These are phyloP conservation scores for Acleris holmiana DNA, from an alignment of 2,888 invertebrate species.

Conservation along the genomic window DNA sequence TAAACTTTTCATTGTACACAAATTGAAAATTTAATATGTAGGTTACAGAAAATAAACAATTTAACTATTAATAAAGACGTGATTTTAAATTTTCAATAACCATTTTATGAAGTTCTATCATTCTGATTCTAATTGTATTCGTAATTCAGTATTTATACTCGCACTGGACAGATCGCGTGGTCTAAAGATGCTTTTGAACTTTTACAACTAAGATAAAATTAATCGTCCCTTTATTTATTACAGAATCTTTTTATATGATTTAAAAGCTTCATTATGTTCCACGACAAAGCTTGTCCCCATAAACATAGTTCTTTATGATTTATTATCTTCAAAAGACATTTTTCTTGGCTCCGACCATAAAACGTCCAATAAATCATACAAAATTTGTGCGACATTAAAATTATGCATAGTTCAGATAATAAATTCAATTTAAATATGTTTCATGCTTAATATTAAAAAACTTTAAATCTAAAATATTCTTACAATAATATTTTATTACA, in stretches of 20 bases:
- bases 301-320: constrained; percentile 17
- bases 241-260: constrained; percentile 17
- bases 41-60: no score
- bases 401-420: neutral
- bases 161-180: no score
- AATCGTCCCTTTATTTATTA: constrained; percentile 21
- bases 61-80: no score
- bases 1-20: no score
- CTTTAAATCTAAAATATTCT: no score
- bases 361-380: constrained; percentile 39
- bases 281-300: constrained; percentile 16
- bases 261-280: constrained; percentile 17
- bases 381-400: constrained; percentile 27
- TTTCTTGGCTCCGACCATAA: constrained; percentile 28
- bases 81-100: no score
- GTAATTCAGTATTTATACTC: no score
- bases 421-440: constrained; percentile 4
- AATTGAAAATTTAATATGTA: no score
- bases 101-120: no score
- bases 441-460: neutral
- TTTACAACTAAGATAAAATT: constrained; percentile 2
- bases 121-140: no score
- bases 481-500: no score
- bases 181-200: neutral
- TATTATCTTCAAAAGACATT: constrained; percentile 29